Evolutionary conservation across 2,888 invertebrate genomes (phyloP), one percentile per base, ranked within the genome.

Genomic region (Labia minor): DNA sequence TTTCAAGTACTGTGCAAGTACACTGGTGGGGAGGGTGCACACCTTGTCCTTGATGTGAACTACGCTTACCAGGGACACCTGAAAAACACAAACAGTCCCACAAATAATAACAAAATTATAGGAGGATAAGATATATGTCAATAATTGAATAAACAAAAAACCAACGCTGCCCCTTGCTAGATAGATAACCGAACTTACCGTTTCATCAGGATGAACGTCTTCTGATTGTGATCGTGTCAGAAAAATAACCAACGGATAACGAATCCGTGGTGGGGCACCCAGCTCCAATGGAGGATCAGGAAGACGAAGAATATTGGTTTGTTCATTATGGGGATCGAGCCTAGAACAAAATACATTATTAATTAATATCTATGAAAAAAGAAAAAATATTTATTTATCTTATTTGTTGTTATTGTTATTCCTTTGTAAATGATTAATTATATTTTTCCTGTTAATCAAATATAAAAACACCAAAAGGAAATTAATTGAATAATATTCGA

Each of bases 1-100:
- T 76, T 92, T 92, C 69, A 92, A 80, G 78, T 90, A 92, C 79
- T 92, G 92, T 63, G 90, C 89, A 72, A 92, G 82, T 74, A 92
- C 85, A 73, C 89, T 88, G 72, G 92, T 91, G 65, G 89, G 88
- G 72, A 90, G 79, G 37, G 87, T 85, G 77, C 91, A 91, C 69
- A 89, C 85, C 61, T 86, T 84, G 78, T 92, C 92, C 74, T 87
- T 85, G 70, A 93, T 87, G 77, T 92, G 93, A 14, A 92, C 85
- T 65, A 92, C 87, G 73, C 86, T 90, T 72, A 92, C 86, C 72
- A 91, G 78, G 69, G 90, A 88, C 73, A 91, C 89, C 92, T 92
- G 80, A 67, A 78, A 78, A 69, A 71, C 74, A 71, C 68, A 74
- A 72, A 49, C 72, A 64, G 21, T 33, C n/a, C 65, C 20, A 20